phyloP scores from a whole-genome alignment of 2,113 vertebrate species.

The Oxyruncus cristatus region DNA sequence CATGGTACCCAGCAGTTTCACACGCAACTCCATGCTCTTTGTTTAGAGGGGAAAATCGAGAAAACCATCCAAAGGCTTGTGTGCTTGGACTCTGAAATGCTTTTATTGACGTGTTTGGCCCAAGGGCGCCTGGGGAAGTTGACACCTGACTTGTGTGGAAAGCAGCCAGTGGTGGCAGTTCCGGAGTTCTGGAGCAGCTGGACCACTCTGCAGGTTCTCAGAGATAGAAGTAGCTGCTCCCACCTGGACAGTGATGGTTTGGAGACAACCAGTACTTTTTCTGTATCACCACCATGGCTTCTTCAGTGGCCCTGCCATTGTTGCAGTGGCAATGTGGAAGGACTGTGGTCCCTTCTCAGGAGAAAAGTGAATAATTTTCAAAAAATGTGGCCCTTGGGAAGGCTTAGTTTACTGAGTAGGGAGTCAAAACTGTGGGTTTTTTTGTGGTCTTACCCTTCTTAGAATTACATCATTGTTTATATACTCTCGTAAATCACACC shows the following conservation, averaged over 20 bases:
- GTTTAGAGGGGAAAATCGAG: neutral
- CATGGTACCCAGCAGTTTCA: rapidly evolving
- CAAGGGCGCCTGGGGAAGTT: neutral
- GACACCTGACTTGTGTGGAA: neutral
- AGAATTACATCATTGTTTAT: neutral
- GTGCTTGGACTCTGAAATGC: neutral
- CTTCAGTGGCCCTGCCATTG: neutral
- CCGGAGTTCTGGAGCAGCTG: neutral
- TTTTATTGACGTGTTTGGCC: neutral
- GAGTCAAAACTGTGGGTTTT: neutral
- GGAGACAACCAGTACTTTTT: neutral
- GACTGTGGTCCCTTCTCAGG: neutral
- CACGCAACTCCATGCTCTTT: neutral
- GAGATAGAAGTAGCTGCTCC: neutral
- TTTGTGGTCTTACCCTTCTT: neutral
- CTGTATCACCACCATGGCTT: neutral
- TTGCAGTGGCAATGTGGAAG: neutral
- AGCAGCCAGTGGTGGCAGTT: neutral
- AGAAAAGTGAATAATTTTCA: neutral
- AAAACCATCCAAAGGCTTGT: neutral
- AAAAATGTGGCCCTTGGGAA: neutral
- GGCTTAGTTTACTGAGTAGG: neutral
- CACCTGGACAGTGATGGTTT: neutral
- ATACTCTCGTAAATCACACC: neutral
- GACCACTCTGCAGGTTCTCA: neutral